Base-by-base conservation (phyloP, 1,140 invertebrate species). In the Meloidogyne exigua region DNA sequence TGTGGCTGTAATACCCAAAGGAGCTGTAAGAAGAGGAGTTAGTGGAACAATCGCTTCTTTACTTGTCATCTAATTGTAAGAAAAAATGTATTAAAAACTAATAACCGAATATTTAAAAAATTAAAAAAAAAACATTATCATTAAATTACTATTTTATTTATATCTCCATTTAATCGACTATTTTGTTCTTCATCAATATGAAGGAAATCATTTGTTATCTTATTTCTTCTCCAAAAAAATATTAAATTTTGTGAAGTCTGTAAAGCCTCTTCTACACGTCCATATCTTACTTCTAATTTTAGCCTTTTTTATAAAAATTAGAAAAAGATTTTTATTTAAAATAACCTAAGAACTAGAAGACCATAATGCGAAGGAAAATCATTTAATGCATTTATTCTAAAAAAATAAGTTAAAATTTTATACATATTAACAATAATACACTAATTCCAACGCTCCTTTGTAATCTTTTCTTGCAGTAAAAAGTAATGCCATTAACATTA, bases 341-440 rank as follows among this genome's bases (percentile, higher is more conserved):
- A n/a, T 4, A 87, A 76, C 25, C 83, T 67, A 25, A 87, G 70
- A 4, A 87, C 85, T 21, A 87, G 65, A 1, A 87, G 76, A 11
- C 86, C 85, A 72, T 87, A 87, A 75, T 87, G 83, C n/a, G 75
- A 73, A 18, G 86, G 86, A 67, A 87, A 86, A n/a, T 87, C 81
- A 28, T 69, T 57, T 21, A 87, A 69, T 13, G 84, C 81, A 15
- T 83, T 79, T 62, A 80, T 74, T 57, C 49, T 57, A n/a, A n/a
- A 57, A 57, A 57, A n/a, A 57, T 5, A 7, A 7, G 7, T n/a
- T 39, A 39, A 39, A 39, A 39, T 4, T n/a, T 21, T n/a, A 7
- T 57, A n/a, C n/a, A 18, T 57, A n/a, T 57, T 57, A 57, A 0
- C 15, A 49, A 18, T 18, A 57, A 57, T 57, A 57, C 13, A 87